Evolutionary conservation across 1,140 invertebrate genomes (phyloP).

Genomic region (Tyrophagus putrescentiae): DNA sequence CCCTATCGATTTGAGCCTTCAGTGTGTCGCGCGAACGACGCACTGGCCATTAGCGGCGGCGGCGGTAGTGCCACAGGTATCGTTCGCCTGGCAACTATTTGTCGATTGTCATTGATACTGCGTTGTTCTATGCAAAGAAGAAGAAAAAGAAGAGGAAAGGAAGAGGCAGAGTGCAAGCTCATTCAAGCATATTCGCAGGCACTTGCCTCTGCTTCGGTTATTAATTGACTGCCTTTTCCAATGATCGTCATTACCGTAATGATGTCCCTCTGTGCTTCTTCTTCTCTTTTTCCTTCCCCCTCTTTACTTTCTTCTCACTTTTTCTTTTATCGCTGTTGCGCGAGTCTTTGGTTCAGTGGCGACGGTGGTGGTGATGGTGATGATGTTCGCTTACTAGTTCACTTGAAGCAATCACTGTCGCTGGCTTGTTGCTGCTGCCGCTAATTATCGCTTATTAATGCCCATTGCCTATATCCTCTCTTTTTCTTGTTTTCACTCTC

Average conservation of each 20-base stretch:
- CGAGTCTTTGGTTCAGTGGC: background rate
- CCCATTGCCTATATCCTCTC: background rate
- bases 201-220: background rate
- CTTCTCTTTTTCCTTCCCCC: background rate
- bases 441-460: slow-evolving; percentile 12
- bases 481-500: background rate
- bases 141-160: too few species aligned
- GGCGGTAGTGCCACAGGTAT: background rate
- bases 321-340: background rate
- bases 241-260: slow-evolving; percentile 14
- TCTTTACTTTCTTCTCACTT: background rate
- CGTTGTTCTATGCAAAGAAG: too few species aligned
- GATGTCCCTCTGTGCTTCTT: background rate
- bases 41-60: background rate
- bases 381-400: background rate
- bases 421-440: background rate
- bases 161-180: too few species aligned
- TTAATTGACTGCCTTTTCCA: slow-evolving; percentile 6
- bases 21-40: too few species aligned
- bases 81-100: background rate
- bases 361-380: background rate
- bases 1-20: background rate
- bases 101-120: slow-evolving; percentile 13
- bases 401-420: too few species aligned
- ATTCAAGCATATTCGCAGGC: too few species aligned